These are phyloP conservation scores for Sebastes minor DNA, from an alignment of 2,797 vertebrate genomes.

Conservation along the genomic window DNA sequence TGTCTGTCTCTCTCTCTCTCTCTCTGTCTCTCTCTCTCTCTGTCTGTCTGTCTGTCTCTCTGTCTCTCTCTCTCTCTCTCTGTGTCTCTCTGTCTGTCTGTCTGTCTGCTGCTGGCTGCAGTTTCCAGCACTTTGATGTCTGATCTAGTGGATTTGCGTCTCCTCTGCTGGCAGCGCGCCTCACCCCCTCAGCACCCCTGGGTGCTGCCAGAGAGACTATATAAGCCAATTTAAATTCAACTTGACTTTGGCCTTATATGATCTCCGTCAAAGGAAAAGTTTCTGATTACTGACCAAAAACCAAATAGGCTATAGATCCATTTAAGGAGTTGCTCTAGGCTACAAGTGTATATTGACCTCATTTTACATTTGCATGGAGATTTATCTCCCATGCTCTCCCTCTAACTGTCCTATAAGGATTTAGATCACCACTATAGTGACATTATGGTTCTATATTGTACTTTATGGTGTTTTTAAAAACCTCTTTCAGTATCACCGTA, in stretches of 20 bases:
- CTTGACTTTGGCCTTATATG: slow-evolving; percentile 27
- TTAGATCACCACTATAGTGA: background rate
- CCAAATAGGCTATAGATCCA: background rate
- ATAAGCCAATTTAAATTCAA: slow-evolving; percentile 36
- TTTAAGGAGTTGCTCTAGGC: background rate
- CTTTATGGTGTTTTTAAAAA: background rate
- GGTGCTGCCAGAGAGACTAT: slow-evolving; percentile 36
- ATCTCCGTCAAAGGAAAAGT: slow-evolving; percentile 21
- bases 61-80: too few relatives aligned
- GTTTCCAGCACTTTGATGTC: slow-evolving; percentile 67
- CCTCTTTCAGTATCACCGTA: background rate
- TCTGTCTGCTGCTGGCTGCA: slow-evolving; percentile 27
- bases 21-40: background rate
- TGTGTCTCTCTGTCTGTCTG: background rate
- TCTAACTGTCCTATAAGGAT: background rate
- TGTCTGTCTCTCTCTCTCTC: fast-evolving
- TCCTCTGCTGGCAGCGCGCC: slow-evolving; percentile 54
- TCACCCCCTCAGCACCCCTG: slow-evolving; percentile 34
- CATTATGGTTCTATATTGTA: background rate
- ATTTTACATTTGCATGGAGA: background rate
- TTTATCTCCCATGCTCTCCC: background rate
- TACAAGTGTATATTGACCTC: slow-evolving; percentile 3
- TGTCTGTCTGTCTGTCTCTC: too few relatives aligned
- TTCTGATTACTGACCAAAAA: background rate
- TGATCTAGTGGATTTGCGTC: slow-evolving; percentile 59